Base-by-base conservation (phyloP, 2,888 invertebrate species). In the Andrena marginata region DNA sequence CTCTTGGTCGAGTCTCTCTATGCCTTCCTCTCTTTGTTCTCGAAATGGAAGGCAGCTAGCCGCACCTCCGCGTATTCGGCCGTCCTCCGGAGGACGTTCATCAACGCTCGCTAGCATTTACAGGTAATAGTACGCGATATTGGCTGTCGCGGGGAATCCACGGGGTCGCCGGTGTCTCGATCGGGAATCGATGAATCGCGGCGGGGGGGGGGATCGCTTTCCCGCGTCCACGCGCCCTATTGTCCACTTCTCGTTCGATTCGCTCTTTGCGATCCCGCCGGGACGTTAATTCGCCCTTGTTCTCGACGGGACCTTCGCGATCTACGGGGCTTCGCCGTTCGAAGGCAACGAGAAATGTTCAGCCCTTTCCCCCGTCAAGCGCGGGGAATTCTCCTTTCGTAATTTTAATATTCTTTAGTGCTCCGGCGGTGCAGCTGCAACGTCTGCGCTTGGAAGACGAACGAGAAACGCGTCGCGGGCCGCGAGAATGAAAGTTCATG, bases 1-100 rank as follows among this genome's bases (percentile, higher is more conserved):
- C 78, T 81, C 85, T 67, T 74, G 51, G 67, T 60, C 59, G 79
- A 20, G 26, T 23, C 56, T 56, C 56, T 56, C 77, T 77, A 60
- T 81, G 67, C 73, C 84, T 80, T 82, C 56, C 56, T 35, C 56
- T 70, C 70, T 80, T 85, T 84, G 86, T 84, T 84, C 85, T 42
- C 73, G 56, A 76, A 85, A 85, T 74, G 76, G 78, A 71, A 82
- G 82, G 54, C 72, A 64, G 73, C 72, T 73, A 64, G 69, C 76
- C 76, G 70, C 81, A 73, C 76, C 72, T 63, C 71, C 54, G 56
- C 70, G 48, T 51, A 64, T 59, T 63, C 65, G 75, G 77, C 51
- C 59, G 16, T 54, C 35, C 69, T 33, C 48, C 10, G 49, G 75
- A 51, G 56, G 74, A 74, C 76, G 68, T 70, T 64, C 62, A 67